Conservation (phyloP, 2,888 invertebrate species). For the Lydus trimaculatus region DNA sequence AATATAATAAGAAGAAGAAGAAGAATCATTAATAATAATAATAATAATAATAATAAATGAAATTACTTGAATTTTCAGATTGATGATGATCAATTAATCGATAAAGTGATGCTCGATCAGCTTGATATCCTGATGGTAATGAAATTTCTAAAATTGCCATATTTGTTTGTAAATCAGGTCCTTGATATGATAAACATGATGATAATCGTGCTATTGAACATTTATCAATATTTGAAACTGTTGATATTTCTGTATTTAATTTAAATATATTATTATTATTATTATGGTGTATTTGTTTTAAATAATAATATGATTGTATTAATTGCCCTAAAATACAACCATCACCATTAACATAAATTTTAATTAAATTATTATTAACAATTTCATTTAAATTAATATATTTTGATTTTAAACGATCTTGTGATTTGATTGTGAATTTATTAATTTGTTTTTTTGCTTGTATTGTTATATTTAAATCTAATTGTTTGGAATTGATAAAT, state of each 20-base stretch:
- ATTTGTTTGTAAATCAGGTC: constrained; percentile 63
- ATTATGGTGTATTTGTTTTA: constrained; percentile 54
- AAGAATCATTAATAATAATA: neutral
- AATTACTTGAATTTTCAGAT: neutral
- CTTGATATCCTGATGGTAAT: constrained; percentile 70
- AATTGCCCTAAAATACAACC: constrained; percentile 68
- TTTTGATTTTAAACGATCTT: constrained; percentile 63
- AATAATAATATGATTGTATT: constrained; percentile 62
- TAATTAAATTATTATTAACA: constrained; percentile 58
- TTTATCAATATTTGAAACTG: constrained; percentile 59
- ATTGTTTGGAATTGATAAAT: constrained; percentile 57
- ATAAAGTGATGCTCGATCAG: constrained; percentile 67
- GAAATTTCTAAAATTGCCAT: constrained; percentile 70
- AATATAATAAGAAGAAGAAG: too few species aligned
- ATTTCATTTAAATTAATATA: constrained; percentile 56
- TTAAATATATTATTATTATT: constrained; percentile 63
- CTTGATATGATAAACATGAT: constrained; percentile 55
- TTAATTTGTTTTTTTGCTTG: constrained; percentile 58
- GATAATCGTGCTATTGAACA: constrained; percentile 61
- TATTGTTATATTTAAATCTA: constrained; percentile 61
- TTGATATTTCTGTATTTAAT: constrained; percentile 59
- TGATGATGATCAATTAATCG: constrained; percentile 60
- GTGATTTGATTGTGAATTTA: constrained; percentile 58
- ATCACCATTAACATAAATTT: constrained; percentile 62
- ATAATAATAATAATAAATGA: too few species aligned